A percentile compares a stretch with the other conserved stretches of the same genome.
Conservation (phyloP, 2,797 vertebrate species). For the Threskiornis aethiopicus region DNA sequence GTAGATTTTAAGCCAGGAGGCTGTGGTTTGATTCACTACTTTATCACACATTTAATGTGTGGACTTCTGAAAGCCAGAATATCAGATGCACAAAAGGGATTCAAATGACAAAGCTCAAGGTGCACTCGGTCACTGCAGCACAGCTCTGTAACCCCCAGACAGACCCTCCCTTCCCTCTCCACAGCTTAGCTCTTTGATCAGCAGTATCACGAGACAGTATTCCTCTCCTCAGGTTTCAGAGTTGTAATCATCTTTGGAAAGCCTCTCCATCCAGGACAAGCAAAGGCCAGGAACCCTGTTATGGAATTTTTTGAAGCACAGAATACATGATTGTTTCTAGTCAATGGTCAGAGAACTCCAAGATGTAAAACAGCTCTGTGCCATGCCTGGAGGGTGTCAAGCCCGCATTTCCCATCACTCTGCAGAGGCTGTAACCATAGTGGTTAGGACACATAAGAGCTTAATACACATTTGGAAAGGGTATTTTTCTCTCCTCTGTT, state of each 20-base stretch:
- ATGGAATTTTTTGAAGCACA: not conserved
- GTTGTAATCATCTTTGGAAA: not conserved
- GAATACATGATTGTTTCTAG: not conserved
- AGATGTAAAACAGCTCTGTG: not conserved
- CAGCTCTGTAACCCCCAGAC: not conserved
- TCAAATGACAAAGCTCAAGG: fast-evolving
- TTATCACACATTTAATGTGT: not conserved
- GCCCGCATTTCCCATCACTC: not conserved
- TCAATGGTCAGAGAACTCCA: not conserved
- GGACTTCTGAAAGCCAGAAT: not conserved
- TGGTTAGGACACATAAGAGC: not conserved
- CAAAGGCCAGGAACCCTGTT: not conserved
- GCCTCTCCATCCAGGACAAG: not conserved
- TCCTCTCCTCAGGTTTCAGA: not conserved
- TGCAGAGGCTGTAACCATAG: not conserved
- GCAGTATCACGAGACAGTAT: fast-evolving
- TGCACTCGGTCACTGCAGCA: not conserved
- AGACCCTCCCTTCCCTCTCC: not conserved
- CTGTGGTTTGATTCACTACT: not conserved
- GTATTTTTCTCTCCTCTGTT: not conserved
- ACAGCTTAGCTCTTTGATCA: not conserved
- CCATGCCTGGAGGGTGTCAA: not conserved
- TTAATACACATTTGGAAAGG: not conserved
- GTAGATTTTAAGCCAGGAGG: not conserved
- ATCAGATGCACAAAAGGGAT: not conserved